Percentiles rank a stretch among this genome's conserved stretches.
phyloP scores from a whole-genome alignment of 2,113 vertebrate genomes.

The Candoia aspera region DNA sequence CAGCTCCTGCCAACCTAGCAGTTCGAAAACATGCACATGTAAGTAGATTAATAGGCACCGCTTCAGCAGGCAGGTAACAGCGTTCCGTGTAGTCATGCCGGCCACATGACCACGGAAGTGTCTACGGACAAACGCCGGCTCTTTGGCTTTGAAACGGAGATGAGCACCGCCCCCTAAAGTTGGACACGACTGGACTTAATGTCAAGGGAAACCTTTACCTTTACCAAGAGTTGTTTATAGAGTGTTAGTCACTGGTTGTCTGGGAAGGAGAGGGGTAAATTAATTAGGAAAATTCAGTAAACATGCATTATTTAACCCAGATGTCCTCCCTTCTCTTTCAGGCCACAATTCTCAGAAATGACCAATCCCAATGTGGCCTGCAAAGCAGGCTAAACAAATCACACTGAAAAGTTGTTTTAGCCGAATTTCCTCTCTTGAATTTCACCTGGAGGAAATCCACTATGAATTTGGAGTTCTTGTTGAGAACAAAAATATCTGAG shows the following conservation, averaged over 20 bases:
- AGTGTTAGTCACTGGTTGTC: not conserved
- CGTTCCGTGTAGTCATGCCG: too few species aligned
- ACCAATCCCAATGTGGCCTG: not conserved
- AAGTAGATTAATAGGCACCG: too few species aligned
- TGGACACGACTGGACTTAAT: too few species aligned
- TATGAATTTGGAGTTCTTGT: not conserved
- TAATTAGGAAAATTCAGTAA: not conserved
- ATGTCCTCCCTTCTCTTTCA: not conserved
- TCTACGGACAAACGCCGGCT: too few species aligned
- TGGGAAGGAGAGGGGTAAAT: not conserved
- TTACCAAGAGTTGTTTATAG: not conserved
- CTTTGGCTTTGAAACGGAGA: too few species aligned
- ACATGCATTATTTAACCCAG: not conserved
- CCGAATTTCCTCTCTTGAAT: not conserved
- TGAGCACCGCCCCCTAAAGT: too few species aligned
- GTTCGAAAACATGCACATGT: too few species aligned
- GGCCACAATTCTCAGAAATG: not conserved
- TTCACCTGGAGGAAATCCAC: not conserved
- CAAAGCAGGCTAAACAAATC: not conserved
- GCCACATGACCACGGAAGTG: too few species aligned
- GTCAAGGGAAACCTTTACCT: too few species aligned
- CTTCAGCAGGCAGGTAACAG: too few species aligned
- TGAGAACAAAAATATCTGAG: not conserved
- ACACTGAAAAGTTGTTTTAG: not conserved
- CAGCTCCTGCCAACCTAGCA: too few species aligned